Conservation (phyloP, 2,888 invertebrate genomes). For the Dastarcus helophoroides region DNA sequence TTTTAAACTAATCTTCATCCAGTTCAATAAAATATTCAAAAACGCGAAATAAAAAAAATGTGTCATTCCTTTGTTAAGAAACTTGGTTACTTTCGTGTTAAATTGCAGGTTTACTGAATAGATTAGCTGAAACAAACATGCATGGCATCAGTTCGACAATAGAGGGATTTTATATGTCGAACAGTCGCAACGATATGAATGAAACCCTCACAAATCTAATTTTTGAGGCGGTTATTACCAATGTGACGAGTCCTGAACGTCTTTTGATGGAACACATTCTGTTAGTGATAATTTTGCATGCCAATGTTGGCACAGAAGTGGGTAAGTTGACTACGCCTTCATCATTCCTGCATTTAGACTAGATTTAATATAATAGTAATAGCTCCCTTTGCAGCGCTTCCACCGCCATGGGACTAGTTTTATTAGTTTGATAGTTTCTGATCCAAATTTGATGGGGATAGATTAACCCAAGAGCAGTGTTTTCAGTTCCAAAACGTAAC, state of each 20-base stretch:
- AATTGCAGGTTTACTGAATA: slow-evolving; percentile 59
- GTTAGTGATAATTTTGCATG: slow-evolving; percentile 72
- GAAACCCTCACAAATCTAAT: slow-evolving; percentile 59
- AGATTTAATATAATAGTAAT: too few species aligned
- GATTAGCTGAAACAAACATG: slow-evolving; percentile 78
- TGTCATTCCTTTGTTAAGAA: too few species aligned
- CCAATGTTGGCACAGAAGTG: slow-evolving; percentile 84
- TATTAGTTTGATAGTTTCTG: too few species aligned
- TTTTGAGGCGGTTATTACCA: slow-evolving; percentile 53
- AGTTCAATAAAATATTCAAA: too few species aligned
- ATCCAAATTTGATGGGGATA: too few species aligned
- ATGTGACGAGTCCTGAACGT: slow-evolving; percentile 55
- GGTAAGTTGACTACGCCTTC: slow-evolving; percentile 44
- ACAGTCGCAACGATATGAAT: slow-evolving; percentile 77
- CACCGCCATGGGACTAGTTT: too few species aligned
- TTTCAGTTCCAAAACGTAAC: too few species aligned
- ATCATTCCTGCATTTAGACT: slow-evolving; percentile 4
- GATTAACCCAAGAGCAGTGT: too few species aligned
- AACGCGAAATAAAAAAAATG: too few species aligned
- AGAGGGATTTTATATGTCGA: slow-evolving; percentile 65
- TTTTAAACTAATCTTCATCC: too few species aligned
- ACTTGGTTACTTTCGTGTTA: too few species aligned
- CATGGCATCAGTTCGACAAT: slow-evolving; percentile 69
- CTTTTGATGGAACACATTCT: slow-evolving; percentile 77
- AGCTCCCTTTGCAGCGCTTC: too few species aligned